Conservation (phyloP, 1,140 invertebrate species). For the Megathymus violae region DNA sequence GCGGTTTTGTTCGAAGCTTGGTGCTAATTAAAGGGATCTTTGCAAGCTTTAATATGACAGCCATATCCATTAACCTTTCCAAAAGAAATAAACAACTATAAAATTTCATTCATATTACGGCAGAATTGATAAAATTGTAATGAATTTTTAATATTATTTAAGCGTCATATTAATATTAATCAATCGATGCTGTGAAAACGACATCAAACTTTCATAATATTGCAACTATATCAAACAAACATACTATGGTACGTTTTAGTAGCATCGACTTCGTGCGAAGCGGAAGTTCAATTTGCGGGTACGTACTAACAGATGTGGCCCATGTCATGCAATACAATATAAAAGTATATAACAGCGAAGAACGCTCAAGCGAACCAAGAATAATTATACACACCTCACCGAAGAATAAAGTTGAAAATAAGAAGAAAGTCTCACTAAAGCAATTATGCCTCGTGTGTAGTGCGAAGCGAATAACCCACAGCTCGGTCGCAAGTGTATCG, state of each 20-base stretch:
- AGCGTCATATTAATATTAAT: slow-evolving; percentile 10
- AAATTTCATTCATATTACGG: neutral
- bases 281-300: neutral
- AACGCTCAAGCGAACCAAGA: slow-evolving; percentile 22
- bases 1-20: slow-evolving; percentile 9
- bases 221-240: no score
- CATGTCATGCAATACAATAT: slow-evolving; percentile 21
- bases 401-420: slow-evolving; percentile 15
- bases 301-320: slow-evolving; percentile 11
- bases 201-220: no score
- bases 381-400: slow-evolving; percentile 17
- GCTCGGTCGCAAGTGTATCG: slow-evolving; percentile 45
- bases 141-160: neutral
- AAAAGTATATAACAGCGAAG: no score
- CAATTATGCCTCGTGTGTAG: slow-evolving; percentile 34
- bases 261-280: slow-evolving; percentile 9
- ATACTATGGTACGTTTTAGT: slow-evolving; percentile 4
- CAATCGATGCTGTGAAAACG: slow-evolving; percentile 4
- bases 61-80: neutral
- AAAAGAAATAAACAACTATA: neutral
- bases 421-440: slow-evolving; percentile 21
- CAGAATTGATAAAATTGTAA: neutral
- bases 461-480: slow-evolving; percentile 48
- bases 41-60: slow-evolving; percentile 11
- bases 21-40: neutral